Percentiles rank a stretch among this genome's conserved stretches.
Evolutionary conservation across 2,888 invertebrate species (phyloP).

Genomic region (Epsilonema sp.): DNA sequence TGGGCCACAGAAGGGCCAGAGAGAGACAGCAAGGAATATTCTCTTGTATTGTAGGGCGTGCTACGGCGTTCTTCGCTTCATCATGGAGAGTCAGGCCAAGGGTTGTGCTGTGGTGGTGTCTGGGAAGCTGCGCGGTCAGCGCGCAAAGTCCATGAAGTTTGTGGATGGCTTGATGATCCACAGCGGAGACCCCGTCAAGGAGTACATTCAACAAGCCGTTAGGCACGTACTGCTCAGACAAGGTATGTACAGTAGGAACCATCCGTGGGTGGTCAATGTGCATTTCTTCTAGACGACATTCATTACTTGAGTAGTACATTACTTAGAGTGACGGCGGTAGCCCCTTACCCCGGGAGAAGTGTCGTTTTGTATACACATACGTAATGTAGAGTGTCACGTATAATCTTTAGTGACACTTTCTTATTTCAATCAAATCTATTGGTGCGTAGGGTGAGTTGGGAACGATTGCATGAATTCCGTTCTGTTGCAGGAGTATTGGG

Average conservation of each 20-base stretch:
- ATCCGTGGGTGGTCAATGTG: too few species aligned
- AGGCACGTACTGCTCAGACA: constrained; percentile 90
- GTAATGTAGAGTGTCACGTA: too few species aligned
- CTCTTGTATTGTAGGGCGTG: constrained; percentile 78
- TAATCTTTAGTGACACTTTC: too few species aligned
- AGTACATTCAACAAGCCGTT: constrained; percentile 94
- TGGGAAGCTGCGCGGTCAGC: constrained; percentile 91
- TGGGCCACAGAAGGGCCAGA: too few species aligned
- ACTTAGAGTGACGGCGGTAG: too few species aligned
- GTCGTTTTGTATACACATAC: too few species aligned
- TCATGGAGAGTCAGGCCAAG: constrained; percentile 80
- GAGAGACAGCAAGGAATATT: too few species aligned
- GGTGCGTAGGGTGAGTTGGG: too few species aligned
- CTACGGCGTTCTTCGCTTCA: constrained; percentile 93
- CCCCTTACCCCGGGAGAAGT: too few species aligned
- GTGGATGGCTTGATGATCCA: constrained; percentile 99
- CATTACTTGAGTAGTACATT: too few species aligned
- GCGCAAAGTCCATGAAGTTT: constrained; percentile 99
- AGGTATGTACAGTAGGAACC: constrained; percentile 42
- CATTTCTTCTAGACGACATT: neutral
- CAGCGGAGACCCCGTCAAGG: constrained; percentile 92
- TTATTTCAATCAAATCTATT: too few species aligned
- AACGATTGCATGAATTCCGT: too few species aligned
- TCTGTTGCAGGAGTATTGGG: constrained; percentile 46
- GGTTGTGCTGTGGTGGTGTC: constrained; percentile 98